These are phyloP conservation scores for Anticlea derivata DNA, from an alignment of 2,888 invertebrate genomes.

Conservation along the genomic window DNA sequence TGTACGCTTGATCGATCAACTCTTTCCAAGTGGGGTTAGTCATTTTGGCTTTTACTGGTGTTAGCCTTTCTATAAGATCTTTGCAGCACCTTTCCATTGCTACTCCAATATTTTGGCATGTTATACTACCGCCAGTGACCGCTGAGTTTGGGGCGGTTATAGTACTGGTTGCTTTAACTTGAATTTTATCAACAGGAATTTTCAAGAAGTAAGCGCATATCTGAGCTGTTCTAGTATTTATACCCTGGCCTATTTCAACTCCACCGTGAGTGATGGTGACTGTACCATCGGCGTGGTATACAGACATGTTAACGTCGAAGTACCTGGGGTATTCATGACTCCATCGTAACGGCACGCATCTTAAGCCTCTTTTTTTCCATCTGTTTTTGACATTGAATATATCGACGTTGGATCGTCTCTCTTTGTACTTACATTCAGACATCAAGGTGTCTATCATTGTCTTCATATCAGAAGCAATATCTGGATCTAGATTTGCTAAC, in stretches of 20 bases:
- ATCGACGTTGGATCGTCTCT: constrained; percentile 71
- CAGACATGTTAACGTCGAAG: constrained; percentile 34
- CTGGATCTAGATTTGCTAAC: constrained; percentile 72
- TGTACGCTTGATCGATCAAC: constrained; percentile 72
- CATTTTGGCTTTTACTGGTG: constrained; percentile 37
- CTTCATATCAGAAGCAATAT: constrained; percentile 45
- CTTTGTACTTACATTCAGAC: constrained; percentile 74
- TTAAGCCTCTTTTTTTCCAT: constrained; percentile 88
- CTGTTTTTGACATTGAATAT: constrained; percentile 85
- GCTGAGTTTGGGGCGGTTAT: constrained; percentile 85
- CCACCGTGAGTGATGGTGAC: constrained; percentile 83
- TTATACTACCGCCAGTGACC: constrained; percentile 86
- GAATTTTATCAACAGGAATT: constrained; percentile 85
- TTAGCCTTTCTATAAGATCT: constrained; percentile 37
- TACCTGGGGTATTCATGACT: constrained; percentile 38
- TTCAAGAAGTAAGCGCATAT: constrained; percentile 85
- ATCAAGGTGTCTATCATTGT: constrained; percentile 78
- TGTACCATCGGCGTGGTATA: constrained; percentile 80
- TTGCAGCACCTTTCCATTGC: constrained; percentile 43
- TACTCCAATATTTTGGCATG: constrained; percentile 48
- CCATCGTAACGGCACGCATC: constrained; percentile 85
- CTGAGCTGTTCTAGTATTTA: constrained; percentile 88
- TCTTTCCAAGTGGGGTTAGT: constrained; percentile 73
- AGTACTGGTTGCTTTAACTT: constrained; percentile 85
- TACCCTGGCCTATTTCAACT: constrained; percentile 83